phyloP scores from a whole-genome alignment of 2,797 vertebrate genomes.

The Sebastes vulpes region DNA sequence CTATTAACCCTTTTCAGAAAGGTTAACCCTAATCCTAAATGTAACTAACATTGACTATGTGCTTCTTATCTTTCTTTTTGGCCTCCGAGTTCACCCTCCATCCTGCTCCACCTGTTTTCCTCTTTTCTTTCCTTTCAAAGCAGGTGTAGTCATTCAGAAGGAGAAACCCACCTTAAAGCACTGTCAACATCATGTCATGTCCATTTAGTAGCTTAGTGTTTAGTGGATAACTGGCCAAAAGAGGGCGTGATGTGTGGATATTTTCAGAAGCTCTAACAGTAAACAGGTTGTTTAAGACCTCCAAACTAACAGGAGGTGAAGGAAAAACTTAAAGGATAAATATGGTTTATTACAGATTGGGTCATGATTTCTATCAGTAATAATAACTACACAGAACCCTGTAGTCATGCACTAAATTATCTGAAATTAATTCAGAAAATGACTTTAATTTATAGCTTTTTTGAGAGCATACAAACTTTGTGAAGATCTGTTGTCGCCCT shows the following conservation, averaged over 20 bases:
- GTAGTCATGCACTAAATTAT: background rate
- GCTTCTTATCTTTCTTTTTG: constrained; percentile 46
- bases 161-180: constrained; percentile 1
- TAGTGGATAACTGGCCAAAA: background rate
- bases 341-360: background rate
- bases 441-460: background rate
- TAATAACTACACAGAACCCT: background rate
- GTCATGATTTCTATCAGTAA: background rate
- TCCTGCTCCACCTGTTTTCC: background rate
- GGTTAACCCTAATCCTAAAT: constrained; percentile 44
- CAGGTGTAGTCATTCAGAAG: constrained; percentile 10
- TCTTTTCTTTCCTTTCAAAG: constrained; percentile 7
- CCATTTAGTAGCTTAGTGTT: background rate
- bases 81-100: background rate
- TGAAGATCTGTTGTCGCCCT: background rate
- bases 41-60: constrained; percentile 5
- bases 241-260: background rate
- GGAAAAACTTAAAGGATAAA: background rate
- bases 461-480: background rate
- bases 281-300: background rate
- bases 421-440: background rate
- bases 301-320: background rate
- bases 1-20: constrained; percentile 50
- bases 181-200: background rate
- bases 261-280: background rate